phyloP scores from a whole-genome alignment of 2,113 vertebrate genomes.

The Poicephalus gulielmi region DNA sequence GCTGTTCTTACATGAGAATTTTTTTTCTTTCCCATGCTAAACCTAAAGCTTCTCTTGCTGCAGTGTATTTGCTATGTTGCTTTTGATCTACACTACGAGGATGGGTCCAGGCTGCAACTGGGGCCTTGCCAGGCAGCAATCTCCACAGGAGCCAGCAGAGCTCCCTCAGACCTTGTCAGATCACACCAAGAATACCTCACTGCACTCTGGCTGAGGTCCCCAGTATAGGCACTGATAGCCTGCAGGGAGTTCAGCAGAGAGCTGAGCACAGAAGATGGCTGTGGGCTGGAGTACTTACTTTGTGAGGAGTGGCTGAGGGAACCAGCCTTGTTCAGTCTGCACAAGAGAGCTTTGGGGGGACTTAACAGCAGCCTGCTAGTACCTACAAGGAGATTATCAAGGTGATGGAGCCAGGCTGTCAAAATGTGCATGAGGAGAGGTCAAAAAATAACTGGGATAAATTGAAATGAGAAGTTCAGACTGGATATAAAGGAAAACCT shows the following conservation, averaged over 20 bases:
- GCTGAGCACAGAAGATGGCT: too few species aligned
- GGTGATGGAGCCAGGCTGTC: background rate
- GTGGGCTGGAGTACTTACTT: background rate
- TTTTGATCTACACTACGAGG: background rate
- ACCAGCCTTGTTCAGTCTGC: background rate
- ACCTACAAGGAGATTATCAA: background rate
- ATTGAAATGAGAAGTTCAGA: background rate
- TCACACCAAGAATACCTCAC: background rate
- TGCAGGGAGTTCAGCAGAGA: background rate
- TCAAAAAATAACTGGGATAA: background rate
- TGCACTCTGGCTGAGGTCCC: background rate
- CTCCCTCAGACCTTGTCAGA: background rate
- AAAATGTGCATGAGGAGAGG: background rate
- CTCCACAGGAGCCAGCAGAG: background rate
- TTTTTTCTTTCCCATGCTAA: background rate
- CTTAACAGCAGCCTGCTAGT: background rate
- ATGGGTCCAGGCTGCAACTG: background rate
- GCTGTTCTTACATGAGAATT: background rate
- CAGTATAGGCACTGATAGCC: background rate
- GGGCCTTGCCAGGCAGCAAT: background rate
- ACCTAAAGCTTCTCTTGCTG: background rate
- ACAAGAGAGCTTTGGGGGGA: background rate
- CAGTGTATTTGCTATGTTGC: accelerated
- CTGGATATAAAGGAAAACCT: background rate
- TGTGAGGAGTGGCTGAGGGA: background rate